A percentile compares a stretch with the other conserved stretches of the same genome.
phyloP scores from a whole-genome alignment of 64 coral and sea anemone species.

The Stichodactyla mertensii region DNA sequence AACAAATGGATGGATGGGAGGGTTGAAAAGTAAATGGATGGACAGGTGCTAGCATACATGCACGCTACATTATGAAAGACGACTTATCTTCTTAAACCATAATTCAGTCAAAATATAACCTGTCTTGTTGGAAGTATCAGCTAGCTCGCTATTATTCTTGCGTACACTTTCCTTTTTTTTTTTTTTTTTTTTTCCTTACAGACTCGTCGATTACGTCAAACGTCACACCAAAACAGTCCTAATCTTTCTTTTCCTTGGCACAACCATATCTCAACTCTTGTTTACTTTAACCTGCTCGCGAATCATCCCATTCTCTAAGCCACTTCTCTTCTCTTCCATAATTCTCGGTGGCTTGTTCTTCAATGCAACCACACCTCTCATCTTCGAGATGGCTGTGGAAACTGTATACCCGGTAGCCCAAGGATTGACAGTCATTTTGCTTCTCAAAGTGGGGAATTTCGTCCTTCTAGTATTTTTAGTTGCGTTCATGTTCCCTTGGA shows the following conservation, averaged over 20 bases:
- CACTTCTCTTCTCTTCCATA: slow-evolving; percentile 49
- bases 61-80: no score
- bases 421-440: slow-evolving; percentile 25
- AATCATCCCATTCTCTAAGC: slow-evolving; percentile 46
- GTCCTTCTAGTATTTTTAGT: slow-evolving; percentile 40
- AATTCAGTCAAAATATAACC: no score
- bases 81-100: no score
- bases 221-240: slow-evolving; percentile 48
- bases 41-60: no score
- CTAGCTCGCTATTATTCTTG: no score
- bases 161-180: background rate
- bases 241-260: slow-evolving; percentile 14
- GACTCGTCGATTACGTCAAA: slow-evolving; percentile 44
- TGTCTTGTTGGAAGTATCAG: no score
- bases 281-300: slow-evolving; percentile 61
- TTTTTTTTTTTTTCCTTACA: background rate
- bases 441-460: background rate
- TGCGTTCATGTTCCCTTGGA: slow-evolving; percentile 40
- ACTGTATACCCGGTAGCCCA: slow-evolving; percentile 42
- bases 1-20: no score
- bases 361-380: slow-evolving; percentile 38
- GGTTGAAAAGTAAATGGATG: no score
- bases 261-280: slow-evolving; percentile 29
- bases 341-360: slow-evolving; percentile 46
- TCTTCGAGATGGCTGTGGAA: slow-evolving; percentile 62